Base-by-base conservation (phyloP, 2,888 invertebrate genomes). In the Brachypalpus laphriformis region DNA sequence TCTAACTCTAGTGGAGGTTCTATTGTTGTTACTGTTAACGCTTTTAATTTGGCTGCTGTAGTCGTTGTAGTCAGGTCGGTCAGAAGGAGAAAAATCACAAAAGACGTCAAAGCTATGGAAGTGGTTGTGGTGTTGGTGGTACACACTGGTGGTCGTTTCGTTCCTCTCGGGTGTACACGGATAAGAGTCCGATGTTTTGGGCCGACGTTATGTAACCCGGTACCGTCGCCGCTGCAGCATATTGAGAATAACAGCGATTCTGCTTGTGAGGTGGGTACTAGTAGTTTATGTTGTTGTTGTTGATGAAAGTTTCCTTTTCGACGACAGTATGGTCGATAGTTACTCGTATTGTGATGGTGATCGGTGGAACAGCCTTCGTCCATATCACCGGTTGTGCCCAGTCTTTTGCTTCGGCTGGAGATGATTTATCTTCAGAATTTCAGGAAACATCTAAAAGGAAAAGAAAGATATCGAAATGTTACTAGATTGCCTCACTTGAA, bases 1-100 rank as follows among this genome's bases (percentile, higher is more conserved):
- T 76, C 76, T 75, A 86, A 86, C 86, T 77, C 82, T 86, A 87
- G 88, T 88, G 89, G 88, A 89, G 89, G 89, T 89, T 89, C 85
- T 88, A 86, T 87, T 87, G 81, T 51, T 74, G 83, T 40, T 77
- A 81, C 28, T 82, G 70, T 72, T 49, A 72, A 74, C 37, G 82
- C 47, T 66, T 72, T 75, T 76, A 75, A 82, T 61, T 82, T 81
- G 61, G 82, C 81, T 70, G 83, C 81, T 78, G 85, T 76, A 51
- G 82, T 81, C 74, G 86, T 86, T 78, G 82, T 86, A 34, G 82
- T 86, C 42, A 86, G 77, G 65, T 75, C 65, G 74, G 82, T 40
- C 14, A 86, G 65, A 54, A 86, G 54, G 20, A 86, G 70, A 34
- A 78, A 63, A 54, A 71, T 78, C 51, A 78, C 65, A 75, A 74